Base-by-base conservation (phyloP, 2,797 vertebrate genomes). In the Typhlichthys subterraneus region DNA sequence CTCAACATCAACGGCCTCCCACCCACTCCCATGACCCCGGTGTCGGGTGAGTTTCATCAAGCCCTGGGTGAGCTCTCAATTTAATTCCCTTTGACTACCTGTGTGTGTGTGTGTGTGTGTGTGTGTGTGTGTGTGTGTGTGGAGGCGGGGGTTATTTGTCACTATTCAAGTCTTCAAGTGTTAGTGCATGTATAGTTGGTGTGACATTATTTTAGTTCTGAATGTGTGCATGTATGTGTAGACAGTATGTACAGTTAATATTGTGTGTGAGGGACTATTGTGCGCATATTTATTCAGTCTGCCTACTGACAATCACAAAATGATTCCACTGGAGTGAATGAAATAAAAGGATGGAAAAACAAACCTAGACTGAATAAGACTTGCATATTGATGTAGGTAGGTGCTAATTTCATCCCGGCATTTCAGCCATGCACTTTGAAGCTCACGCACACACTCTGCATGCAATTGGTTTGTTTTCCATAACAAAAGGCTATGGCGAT, bases 1-100 rank as follows among this genome's bases (percentile, higher is more conserved):
- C 94, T 99, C 90, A 98, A 96, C 90, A 94, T 99, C 83, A 98
- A 96, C 15, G 96, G 95, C 82, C 95, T 99, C 83, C 96, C 94
- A 0, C 92, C 93, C 74, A 79, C 95, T 0, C 90, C 96, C 59
- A 93, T 98, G 46, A 90, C 95, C 81, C 94, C 94, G 65, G 87
- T 96, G 77, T 97, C 97, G 88, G 95, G 96, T 96, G 91, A 93
- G 93, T 81, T 81, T 80, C 91, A 73, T 73, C 85, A 90, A 76
- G 53, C 87, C 81, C 80, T 93, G 84, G 92, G 92, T 93, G 90
- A 93, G 92, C 90, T 89, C 73, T 70, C 55, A 2, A 45, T 84
- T 90, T 88, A 61, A 73, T 89, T 91, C 55, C 67, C 73, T 84
- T 79, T 83, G 45, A 55, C 79, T n/a, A 55, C 14, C 42, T 69